Evolutionary conservation across 2,797 vertebrate genomes (phyloP).

Genomic region (Agapornis canus): DNA sequence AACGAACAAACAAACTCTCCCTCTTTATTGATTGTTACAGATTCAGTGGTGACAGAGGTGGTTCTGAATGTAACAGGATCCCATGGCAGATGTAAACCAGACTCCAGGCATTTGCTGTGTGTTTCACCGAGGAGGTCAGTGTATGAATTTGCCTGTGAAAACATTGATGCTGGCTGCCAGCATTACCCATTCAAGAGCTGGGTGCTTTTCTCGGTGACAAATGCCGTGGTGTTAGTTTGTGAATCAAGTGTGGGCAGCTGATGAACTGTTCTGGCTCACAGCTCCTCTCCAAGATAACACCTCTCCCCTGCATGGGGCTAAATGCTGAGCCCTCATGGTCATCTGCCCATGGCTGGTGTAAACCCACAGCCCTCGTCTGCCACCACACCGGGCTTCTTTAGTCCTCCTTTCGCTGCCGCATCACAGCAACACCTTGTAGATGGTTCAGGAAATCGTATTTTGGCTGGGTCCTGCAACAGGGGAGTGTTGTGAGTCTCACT

Average conservation of each 20-base stretch:
- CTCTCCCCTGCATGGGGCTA: background rate
- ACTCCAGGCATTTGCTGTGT: slow-evolving; percentile 11
- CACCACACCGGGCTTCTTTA: accelerated
- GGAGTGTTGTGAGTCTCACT: background rate
- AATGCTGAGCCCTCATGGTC: background rate
- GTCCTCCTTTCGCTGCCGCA: background rate
- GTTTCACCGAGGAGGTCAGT: slow-evolving; percentile 19
- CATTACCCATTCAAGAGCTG: background rate
- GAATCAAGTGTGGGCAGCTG: background rate
- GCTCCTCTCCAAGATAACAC: background rate
- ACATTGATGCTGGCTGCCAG: slow-evolving; percentile 11
- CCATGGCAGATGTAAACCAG: slow-evolving; percentile 50
- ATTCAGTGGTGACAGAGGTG: slow-evolving; percentile 61
- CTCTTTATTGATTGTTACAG: slow-evolving; percentile 51
- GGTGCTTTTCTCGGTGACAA: background rate
- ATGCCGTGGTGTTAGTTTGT: background rate
- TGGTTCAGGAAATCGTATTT: accelerated
- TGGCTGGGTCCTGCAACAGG: background rate
- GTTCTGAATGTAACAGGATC: slow-evolving; percentile 67
- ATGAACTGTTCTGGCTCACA: background rate
- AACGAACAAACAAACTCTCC: slow-evolving; percentile 33
- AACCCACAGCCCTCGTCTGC: background rate
- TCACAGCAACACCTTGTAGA: accelerated
- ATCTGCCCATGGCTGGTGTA: background rate
- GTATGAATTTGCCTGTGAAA: slow-evolving; percentile 39